Base-by-base conservation (phyloP, 2,113 vertebrate genomes). In the Halcyon malimbica region DNA sequence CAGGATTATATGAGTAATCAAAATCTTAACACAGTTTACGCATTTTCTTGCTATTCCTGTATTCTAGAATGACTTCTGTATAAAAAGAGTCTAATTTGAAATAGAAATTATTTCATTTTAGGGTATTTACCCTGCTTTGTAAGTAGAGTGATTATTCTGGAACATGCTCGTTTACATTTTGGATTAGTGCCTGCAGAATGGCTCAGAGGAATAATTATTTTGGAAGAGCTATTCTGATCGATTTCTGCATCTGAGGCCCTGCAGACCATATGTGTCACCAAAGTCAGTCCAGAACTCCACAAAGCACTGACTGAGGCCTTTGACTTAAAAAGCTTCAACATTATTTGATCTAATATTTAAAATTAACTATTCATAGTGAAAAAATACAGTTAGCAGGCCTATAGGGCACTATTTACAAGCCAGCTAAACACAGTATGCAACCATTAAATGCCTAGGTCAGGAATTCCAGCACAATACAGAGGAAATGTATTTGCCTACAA, bases 111-210 rank as follows among this genome's bases (percentile, higher is more conserved):
- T 95, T 96, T 93, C 46, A 10, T 85, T 91, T 93, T 75, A 86
- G 78, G 54, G 62, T 94, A 83, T 85, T 91, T 95, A 88, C 78
- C 28, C 67, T 83, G 78, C 37, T 90, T 91, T 91, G 57, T 67
- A 89, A 89, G 77, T 73, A 67, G 44, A 67, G 37, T 54, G 75
- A 95, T 96, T 95, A 93, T 93, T 90, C 87, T 90, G 70, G 75
- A 91, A 94, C 83, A 67, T 50, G 59, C 57, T 96, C 63, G 80
- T 95, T 94, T 95, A 70, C 85, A 90, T 93, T 94, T 97, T 94
- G 94, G 92, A 88, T 85, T 57, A 88, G n/a, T 88, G 92, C 82
- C 93, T 91, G 59, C 87, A 80, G 90, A 93, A 74, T 46, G 46
- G 63, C 84, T 96, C 44, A 65, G 81, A 54, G 7, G 82, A 91